Base-by-base conservation (phyloP, 1,140 invertebrate species). In the Bombus pascuorum region DNA sequence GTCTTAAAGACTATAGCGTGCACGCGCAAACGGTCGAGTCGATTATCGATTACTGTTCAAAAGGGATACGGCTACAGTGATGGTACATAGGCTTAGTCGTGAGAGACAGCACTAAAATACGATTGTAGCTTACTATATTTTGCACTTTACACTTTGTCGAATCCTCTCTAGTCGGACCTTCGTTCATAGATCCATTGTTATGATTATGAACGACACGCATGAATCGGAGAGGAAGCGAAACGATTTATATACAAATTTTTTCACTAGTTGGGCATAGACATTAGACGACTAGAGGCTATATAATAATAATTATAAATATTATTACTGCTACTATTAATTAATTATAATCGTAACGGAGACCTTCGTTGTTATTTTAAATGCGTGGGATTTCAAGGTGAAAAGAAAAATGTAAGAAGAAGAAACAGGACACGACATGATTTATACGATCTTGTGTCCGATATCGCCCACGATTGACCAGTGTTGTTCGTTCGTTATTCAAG, bases 221-320 rank as follows among this genome's bases (percentile, higher is more conserved):
- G 84, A 81, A 81, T 75, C 83, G 66, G 86, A 90, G 89, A 90
- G 85, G 71, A 79, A 59, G 75, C 82, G 70, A 89, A 65, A 85
- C 83, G 88, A 91, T 89, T 91, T 89, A 87, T 89, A 88, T 89
- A 91, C 82, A 92, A 91, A 90, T 90, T 92, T 93, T 90, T 93
- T 93, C 88, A 92, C 91, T 95, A 93, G 91, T 92, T 93, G 93
- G 91, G 90, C 91, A 92, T 94, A 95, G 94, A 93, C 85, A 83
- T 93, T 94, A 94, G 94, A 94, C 91, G 93, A 95, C 92, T 95
- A 95, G 94, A 95, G 94, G 94, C 94, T 95, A 95, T 93, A 93
- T 92, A 90, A 90, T 91, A 92, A 91, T 91, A 93, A 93, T 91
- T 93, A 93, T 91, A 81, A 91, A 81, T 88, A 91, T 91, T 91